Evolutionary conservation across 2,113 vertebrate genomes (phyloP).

Genomic region (Chlorodrepanis virens): DNA sequence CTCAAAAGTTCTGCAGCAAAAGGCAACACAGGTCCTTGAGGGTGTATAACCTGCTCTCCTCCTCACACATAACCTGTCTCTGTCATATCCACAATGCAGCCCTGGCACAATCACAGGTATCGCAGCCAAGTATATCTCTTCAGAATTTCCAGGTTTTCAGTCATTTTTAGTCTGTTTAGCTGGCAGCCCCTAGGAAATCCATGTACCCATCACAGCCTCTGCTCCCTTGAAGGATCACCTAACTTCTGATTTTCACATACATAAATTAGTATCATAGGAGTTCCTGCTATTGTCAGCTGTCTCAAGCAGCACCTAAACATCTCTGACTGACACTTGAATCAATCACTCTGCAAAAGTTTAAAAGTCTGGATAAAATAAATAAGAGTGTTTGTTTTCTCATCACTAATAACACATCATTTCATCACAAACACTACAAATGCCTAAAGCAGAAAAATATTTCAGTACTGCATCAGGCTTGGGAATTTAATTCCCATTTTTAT

Average conservation of each 20-base stretch:
- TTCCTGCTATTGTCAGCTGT: not conserved
- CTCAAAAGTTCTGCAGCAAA: not conserved
- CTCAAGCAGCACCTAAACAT: not conserved
- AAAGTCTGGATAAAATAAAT: not conserved
- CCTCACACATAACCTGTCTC: not conserved
- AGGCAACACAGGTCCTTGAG: not conserved
- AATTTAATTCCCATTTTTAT: not conserved
- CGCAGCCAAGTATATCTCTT: not conserved
- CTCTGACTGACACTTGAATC: not conserved
- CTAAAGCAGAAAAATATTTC: not conserved
- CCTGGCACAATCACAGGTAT: not conserved
- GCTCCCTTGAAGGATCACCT: not conserved
- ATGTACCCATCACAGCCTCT: rapidly evolving
- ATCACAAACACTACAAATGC: not conserved
- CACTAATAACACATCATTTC: not conserved
- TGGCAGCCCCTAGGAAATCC: not conserved
- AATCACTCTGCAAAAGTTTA: not conserved
- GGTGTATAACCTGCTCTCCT: not conserved
- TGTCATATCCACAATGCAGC: not conserved
- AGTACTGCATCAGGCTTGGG: not conserved
- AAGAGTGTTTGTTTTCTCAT: not conserved
- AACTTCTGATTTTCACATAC: not conserved
- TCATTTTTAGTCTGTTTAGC: not conserved
- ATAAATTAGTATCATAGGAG: not conserved
- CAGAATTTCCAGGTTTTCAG: not conserved